A percentile compares a stretch with the other conserved stretches of the same genome.
Evolutionary conservation across 2,888 invertebrate genomes (phyloP).

Genomic region (Agonopterix heracliana): DNA sequence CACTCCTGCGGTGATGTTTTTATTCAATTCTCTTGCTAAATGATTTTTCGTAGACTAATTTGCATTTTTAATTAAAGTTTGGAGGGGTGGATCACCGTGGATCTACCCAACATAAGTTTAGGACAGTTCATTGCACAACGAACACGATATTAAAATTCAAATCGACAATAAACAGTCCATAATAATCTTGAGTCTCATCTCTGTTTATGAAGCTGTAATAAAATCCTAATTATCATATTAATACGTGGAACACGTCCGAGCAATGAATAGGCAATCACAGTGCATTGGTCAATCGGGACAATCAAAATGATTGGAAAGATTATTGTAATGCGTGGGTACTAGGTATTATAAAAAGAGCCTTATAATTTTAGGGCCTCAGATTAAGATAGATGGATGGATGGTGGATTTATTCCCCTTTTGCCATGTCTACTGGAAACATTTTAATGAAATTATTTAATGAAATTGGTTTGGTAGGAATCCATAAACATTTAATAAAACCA

Average conservation of each 20-base stretch:
- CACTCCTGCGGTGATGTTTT: slow-evolving; percentile 43
- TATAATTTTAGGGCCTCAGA: too few relatives aligned
- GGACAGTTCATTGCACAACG: neutral
- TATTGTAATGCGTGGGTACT: slow-evolving; percentile 10
- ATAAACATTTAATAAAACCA: too few relatives aligned
- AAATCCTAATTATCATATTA: slow-evolving; percentile 28
- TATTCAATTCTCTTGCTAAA: slow-evolving; percentile 41
- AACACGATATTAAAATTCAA: neutral
- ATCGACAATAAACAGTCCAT: slow-evolving; percentile 8
- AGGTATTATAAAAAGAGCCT: too few relatives aligned
- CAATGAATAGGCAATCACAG: slow-evolving; percentile 27
- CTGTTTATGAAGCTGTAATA: slow-evolving; percentile 8
- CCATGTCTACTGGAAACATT: too few relatives aligned
- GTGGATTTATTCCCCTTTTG: too few relatives aligned
- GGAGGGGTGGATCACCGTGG: neutral
- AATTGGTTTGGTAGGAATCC: too few relatives aligned
- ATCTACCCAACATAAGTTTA: slow-evolving; percentile 1
- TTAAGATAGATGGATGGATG: too few relatives aligned
- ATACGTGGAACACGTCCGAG: slow-evolving; percentile 22
- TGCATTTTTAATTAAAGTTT: slow-evolving; percentile 27
- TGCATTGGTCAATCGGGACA: slow-evolving; percentile 4
- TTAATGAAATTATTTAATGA: too few relatives aligned
- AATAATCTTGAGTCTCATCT: slow-evolving; percentile 7
- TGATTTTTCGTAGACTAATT: slow-evolving; percentile 23
- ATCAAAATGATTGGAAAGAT: neutral